These are phyloP conservation scores for Rhagoletis zephyria DNA, from an alignment of 1,140 invertebrate genomes.

Conservation along the genomic window DNA sequence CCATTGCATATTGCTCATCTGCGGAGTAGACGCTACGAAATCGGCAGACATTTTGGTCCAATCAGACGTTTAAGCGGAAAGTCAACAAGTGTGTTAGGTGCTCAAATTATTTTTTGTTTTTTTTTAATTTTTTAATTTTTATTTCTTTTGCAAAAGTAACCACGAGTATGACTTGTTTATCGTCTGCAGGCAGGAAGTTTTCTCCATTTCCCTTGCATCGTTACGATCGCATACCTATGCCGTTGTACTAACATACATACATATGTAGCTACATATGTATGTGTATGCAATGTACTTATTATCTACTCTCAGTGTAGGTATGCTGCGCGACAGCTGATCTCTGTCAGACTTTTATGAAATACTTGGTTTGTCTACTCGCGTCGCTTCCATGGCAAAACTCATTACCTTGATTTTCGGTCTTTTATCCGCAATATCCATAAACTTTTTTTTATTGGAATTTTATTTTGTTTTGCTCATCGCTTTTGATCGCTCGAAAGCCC, in stretches of 20 bases:
- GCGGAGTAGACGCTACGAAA: neutral
- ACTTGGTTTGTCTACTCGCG: neutral
- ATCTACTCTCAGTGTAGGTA: neutral
- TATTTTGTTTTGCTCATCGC: neutral
- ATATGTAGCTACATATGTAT: neutral
- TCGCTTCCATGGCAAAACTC: neutral
- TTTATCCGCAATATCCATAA: neutral
- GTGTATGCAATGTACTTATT: neutral
- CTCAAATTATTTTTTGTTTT: neutral
- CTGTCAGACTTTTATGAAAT: slow-evolving; percentile 8
- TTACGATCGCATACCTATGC: no score
- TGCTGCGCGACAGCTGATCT: neutral
- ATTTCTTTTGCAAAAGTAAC: neutral
- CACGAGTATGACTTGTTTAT: neutral
- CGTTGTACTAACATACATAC: neutral
- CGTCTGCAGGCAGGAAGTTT: slow-evolving; percentile 7
- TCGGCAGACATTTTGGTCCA: no score
- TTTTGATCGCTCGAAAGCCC: neutral
- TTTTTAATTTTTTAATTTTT: neutral
- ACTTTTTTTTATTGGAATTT: neutral
- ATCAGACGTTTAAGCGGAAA: no score
- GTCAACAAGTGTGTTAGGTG: neutral
- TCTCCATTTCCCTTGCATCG: neutral
- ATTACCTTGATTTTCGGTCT: slow-evolving; percentile 17
- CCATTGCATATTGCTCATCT: neutral